A percentile compares a stretch with the other conserved stretches of the same genome.
Evolutionary conservation across 2,888 invertebrate genomes (phyloP).

Genomic region (Mimachlamys varia): DNA sequence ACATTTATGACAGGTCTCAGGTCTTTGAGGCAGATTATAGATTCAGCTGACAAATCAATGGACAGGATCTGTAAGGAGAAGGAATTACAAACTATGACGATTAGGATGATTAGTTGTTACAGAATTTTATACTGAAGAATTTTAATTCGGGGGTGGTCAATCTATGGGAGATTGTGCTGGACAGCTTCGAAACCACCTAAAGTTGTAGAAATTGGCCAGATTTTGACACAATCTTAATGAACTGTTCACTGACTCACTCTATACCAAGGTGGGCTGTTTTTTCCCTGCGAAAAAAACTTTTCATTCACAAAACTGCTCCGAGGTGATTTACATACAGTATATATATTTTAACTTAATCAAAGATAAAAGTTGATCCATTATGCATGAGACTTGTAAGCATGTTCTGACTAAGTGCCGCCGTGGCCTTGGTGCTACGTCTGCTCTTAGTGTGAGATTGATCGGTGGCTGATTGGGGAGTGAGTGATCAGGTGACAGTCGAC

Average conservation of each 20-base stretch:
- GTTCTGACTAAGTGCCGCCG: neutral
- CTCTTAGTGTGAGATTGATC: neutral
- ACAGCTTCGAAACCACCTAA: neutral
- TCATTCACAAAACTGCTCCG: neutral
- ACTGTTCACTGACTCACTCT: no score
- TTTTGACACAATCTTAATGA: no score
- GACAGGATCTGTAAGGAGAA: no score
- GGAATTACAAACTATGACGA: neutral
- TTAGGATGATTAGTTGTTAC: neutral
- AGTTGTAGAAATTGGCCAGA: no score
- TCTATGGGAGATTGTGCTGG: neutral
- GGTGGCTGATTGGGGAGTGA: neutral
- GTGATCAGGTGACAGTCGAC: no score
- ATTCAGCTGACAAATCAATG: neutral
- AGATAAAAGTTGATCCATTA: neutral
- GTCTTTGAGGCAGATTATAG: neutral
- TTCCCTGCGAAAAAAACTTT: neutral
- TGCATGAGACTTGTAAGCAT: neutral
- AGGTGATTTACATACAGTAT: neutral
- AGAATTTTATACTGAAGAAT: neutral
- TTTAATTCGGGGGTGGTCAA: neutral
- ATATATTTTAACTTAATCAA: neutral
- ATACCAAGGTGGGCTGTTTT: neutral
- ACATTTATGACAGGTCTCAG: neutral
- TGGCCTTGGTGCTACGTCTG: neutral